Percentiles rank a stretch among this genome's conserved stretches.
Conservation (phyloP, 2,797 vertebrate genomes). For the Microctenopoma stevenorrisi region DNA sequence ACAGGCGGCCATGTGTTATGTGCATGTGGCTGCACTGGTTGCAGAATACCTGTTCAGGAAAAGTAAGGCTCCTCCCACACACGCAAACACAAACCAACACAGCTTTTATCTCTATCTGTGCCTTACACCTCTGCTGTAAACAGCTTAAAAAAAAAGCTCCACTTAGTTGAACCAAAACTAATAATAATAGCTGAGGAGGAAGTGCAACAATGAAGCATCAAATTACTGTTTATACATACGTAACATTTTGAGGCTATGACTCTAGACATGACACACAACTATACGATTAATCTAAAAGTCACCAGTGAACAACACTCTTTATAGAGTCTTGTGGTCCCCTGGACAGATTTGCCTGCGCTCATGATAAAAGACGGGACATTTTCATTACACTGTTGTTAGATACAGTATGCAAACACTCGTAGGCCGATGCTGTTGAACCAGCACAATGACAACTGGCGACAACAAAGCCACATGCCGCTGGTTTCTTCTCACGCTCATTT, state of each 20-base stretch:
- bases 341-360: not conserved
- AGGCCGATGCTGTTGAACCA: not conserved
- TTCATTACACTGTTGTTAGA: not conserved
- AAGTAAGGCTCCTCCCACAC: constrained; percentile 85
- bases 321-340: not conserved
- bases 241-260: not conserved
- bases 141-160: not conserved
- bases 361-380: not conserved
- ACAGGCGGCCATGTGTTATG: constrained; percentile 97
- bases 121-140: not conserved
- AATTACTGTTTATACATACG: not conserved
- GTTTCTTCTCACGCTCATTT: not conserved
- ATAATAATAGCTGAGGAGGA: not conserved
- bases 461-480: not conserved
- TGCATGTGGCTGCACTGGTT: constrained; percentile 94
- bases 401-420: constrained; percentile 1
- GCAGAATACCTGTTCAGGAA: constrained; percentile 96
- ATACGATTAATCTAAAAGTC: not conserved
- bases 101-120: not conserved
- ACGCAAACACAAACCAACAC: not conserved
- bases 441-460: not conserved
- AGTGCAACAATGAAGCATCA: not conserved
- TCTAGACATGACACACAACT: not conserved
- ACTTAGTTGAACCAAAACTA: not conserved
- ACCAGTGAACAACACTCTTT: not conserved